Evolutionary conservation across 2,113 vertebrate species (phyloP).

Genomic region (Narcine bancroftii): DNA sequence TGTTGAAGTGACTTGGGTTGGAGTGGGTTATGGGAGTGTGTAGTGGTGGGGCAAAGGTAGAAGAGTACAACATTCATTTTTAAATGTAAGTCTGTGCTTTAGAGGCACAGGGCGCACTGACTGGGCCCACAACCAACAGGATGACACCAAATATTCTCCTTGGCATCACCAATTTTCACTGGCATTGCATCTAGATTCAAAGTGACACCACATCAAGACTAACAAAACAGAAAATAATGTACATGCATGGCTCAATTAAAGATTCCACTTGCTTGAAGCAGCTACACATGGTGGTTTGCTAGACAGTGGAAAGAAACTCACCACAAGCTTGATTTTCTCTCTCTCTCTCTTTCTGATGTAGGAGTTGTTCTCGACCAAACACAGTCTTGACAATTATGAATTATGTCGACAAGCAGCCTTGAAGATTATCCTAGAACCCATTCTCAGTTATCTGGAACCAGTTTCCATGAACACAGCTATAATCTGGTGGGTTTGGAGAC

Average conservation of each 20-base stretch:
- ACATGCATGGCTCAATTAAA: neutral
- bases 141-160: neutral
- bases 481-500: neutral
- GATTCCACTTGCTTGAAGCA: neutral
- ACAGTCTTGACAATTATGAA: neutral
- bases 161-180: neutral
- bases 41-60: no score
- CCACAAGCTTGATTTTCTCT: neutral
- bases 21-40: neutral
- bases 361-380: neutral
- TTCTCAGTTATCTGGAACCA: neutral
- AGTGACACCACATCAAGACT: neutral
- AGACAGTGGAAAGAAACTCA: neutral
- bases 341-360: neutral
- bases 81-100: neutral
- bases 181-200: neutral
- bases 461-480: neutral
- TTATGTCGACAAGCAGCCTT: no score
- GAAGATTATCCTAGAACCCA: no score
- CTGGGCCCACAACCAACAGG: no score
- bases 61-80: neutral
- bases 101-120: neutral
- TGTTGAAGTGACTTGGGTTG: neutral
- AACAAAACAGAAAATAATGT: neutral
- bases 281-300: neutral